Base-by-base conservation (phyloP, 2,888 invertebrate species). In the Drosophila subsilvestris region DNA sequence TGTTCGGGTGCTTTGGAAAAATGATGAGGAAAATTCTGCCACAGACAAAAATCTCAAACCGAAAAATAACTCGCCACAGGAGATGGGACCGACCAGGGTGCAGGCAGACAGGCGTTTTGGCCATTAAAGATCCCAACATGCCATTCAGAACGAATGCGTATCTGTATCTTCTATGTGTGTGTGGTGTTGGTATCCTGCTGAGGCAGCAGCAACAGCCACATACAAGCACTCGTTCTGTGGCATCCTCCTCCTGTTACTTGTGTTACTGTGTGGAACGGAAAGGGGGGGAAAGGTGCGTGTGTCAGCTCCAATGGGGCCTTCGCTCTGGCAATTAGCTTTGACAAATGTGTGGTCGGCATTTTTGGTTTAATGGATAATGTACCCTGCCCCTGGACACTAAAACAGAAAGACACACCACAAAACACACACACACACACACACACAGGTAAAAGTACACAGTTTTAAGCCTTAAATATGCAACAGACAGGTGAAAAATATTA, bases 281-380 rank as follows among this genome's bases (percentile, higher is more conserved):
- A 18, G 44, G 12, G 14, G 18, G 32, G 27, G 49, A 71, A 62
- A 69, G 70, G 71, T 74, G 77, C 75, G 77, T 79, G 77, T 79
- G 74, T 79, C 77, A 77, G 77, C 71, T 71, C 66, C 83, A 83
- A 83, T 74, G 80, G 83, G 80, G 83, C 75, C 66, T 75, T 55
- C 67, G 66, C 56, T 68, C 67, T 67, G 83, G 79, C 79, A 79
- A 79, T 79, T 79, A 79, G 83, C 83, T 80, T 83, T 79, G 79
- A 79, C 79, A 79, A 79, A 79, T 79, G 79, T 83, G 79, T 78
- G 79, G 79, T 80, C 71, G 80, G 71, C 80, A 77, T 63, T 79
- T 66, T 37, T 80, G 79, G 83, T 79, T 79, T 79, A 80, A 79
- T 79, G 79, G 79, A 79, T 79, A 80, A 83, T 79, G 75, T 77